Percentiles rank a stretch among this genome's conserved stretches.
phyloP scores from a whole-genome alignment of 2,797 vertebrate species.

The Urophycis tenuis region DNA sequence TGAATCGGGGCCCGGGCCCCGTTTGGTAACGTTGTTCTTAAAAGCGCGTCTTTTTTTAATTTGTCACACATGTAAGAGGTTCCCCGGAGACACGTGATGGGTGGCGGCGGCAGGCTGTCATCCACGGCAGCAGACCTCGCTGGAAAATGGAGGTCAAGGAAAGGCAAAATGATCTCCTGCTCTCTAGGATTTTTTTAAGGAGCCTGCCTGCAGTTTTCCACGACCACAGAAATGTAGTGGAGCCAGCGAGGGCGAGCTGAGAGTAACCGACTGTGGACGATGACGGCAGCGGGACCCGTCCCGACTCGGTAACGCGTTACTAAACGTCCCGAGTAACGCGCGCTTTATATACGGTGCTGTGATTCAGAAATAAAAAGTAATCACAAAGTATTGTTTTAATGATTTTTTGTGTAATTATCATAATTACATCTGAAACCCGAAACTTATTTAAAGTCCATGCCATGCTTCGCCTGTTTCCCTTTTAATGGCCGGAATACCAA shows the following conservation, averaged over 20 bases:
- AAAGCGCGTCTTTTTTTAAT: neutral
- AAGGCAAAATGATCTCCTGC: constrained; percentile 47
- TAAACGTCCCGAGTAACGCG: no score
- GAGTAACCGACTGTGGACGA: constrained; percentile 10
- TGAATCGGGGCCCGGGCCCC: no score
- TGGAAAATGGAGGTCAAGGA: constrained; percentile 56
- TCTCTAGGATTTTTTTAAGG: constrained; percentile 19
- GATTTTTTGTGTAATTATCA: neutral
- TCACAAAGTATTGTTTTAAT: neutral
- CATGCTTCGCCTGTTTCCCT: constrained; percentile 10
- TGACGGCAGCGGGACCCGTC: neutral
- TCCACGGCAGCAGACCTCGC: constrained; percentile 48
- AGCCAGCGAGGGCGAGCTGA: constrained; percentile 8
- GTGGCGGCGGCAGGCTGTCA: constrained; percentile 54
- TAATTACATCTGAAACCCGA: neutral
- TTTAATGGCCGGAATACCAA: neutral
- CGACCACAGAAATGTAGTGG: constrained; percentile 29
- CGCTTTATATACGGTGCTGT: neutral
- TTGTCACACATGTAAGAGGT: neutral
- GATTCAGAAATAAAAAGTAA: neutral
- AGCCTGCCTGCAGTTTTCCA: constrained; percentile 40
- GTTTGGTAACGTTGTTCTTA: neutral
- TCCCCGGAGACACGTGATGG: constrained; percentile 28
- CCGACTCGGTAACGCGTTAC: no score
- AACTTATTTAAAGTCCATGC: no score